phyloP scores from a whole-genome alignment of 2,888 invertebrate genomes.

The Ceramica pisi region DNA sequence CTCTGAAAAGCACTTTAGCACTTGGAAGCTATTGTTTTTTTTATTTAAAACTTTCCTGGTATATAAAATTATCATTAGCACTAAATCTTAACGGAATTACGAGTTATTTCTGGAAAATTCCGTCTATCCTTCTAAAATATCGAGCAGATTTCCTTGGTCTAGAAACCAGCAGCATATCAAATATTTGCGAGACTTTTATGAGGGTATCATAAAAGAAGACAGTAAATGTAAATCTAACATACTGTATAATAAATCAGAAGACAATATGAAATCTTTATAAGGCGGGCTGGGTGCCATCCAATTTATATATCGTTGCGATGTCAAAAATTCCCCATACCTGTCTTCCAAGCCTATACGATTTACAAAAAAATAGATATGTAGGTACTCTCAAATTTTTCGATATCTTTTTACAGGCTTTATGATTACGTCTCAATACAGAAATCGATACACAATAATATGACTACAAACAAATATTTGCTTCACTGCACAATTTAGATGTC shows the following conservation, averaged over 20 bases:
- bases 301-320: constrained; percentile 21
- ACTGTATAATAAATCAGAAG: constrained; percentile 40
- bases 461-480: constrained; percentile 1
- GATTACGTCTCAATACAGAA: neutral
- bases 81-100: neutral
- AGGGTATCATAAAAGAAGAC: constrained; percentile 35
- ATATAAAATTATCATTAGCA: constrained; percentile 7
- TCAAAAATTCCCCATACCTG: constrained; percentile 4
- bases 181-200: constrained; percentile 42
- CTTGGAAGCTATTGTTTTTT: constrained; percentile 13
- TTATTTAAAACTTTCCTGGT: constrained; percentile 10
- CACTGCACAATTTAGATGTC: constrained; percentile 9
- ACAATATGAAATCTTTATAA: constrained; percentile 45
- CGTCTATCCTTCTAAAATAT: constrained; percentile 3
- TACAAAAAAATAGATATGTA: neutral
- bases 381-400: neutral
- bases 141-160: constrained; percentile 9
- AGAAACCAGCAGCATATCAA: constrained; percentile 23
- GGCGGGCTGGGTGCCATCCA: constrained; percentile 21
- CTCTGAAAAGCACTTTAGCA: constrained; percentile 8
- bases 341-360: neutral
- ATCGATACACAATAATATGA: constrained; percentile 5
- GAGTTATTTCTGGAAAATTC: constrained; percentile 1
- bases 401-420: neutral
- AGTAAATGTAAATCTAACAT: constrained; percentile 45